Conservation (phyloP, 2,113 vertebrate species). For the Dipodomys stephensi region DNA sequence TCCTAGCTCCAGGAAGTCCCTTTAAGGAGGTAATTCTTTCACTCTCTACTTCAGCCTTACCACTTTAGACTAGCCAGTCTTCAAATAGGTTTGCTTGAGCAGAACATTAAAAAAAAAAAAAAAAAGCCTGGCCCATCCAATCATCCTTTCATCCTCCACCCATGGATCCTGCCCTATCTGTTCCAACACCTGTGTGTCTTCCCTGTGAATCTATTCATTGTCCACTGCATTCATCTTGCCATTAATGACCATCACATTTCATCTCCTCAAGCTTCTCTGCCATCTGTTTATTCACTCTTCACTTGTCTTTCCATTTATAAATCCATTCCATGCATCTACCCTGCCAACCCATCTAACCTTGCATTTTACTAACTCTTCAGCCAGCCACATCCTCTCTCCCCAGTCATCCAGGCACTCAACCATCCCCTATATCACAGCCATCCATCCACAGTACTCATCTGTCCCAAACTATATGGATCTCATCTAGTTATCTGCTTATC, state of each 20-base stretch:
- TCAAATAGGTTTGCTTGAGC: not conserved
- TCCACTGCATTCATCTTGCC: not conserved
- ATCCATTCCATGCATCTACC: not conserved
- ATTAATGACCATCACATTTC: not conserved
- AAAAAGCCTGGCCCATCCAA: not conserved
- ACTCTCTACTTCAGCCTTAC: not conserved
- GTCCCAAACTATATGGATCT: not conserved
- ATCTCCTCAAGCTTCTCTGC: not conserved
- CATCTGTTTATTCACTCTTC: not conserved
- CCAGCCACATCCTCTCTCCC: not conserved
- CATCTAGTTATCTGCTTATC: not conserved
- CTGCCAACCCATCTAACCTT: not conserved
- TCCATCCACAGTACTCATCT: not conserved
- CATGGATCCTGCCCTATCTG: not conserved
- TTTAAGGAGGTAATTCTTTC: not conserved
- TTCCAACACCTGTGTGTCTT: constrained; percentile 14
- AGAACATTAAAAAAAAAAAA: constrained; percentile 49
- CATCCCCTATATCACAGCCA: not conserved
- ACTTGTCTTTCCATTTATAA: not conserved
- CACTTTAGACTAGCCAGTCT: not conserved
- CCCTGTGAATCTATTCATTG: not conserved
- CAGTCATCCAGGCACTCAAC: not conserved
- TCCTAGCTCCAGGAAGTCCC: not conserved
- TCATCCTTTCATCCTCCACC: not conserved
- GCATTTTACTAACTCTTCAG: not conserved